Evolutionary conservation across 53 echinoderm and acorn worm genomes (phyloP), one percentile per base, ranked within the genome.

Genomic region (Patiria pectinifera): DNA sequence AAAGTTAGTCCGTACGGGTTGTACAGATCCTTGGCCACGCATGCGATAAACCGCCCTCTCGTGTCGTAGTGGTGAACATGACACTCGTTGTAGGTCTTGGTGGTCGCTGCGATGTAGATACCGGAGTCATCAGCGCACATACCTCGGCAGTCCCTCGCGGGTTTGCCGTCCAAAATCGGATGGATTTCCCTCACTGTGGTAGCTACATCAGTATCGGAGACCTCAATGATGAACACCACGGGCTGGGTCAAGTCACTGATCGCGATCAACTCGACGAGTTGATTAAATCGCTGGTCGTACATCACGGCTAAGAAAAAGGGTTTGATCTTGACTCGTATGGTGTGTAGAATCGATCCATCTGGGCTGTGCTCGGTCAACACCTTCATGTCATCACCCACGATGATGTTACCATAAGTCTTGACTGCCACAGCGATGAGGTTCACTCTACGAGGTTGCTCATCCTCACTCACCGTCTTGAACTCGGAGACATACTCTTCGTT

Each of bases 51-150:
- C 48, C 48, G 26, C 2, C 80, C 80, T 45, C 45, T 47, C 48
- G 48, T 3, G 48, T 80, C 80, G 48, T 80, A 80, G 80, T 47
- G 80, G 19, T 80, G 80, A 35, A 80, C 48, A 44, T 80, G 80
- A 80, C 80, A 43, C 14, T 10, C 2, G 47, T 46, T 44, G 45
- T 18, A 45, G 66, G 19, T 7, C 12, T 47, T 14, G 45, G 80
- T 80, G 48, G 10, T 80, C 48, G 45, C 45, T 9, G 48, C 80
- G 44, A 80, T 15, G 80, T 47, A 80, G 13, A 80, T 16, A 16
- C 48, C 80, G 10, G 46, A 46, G 48, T 11, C 11, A 46, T 80
- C 48, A 45, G 44, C 4, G 43, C 46, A 45, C 48, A 80, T 44
- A 15, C 80, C 80, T 8, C 43, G 26, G 80, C 80, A 80, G 47